These are phyloP conservation scores for Anthopleura sola DNA, from an alignment of 64 coral and sea anemone species.

Conservation along the genomic window DNA sequence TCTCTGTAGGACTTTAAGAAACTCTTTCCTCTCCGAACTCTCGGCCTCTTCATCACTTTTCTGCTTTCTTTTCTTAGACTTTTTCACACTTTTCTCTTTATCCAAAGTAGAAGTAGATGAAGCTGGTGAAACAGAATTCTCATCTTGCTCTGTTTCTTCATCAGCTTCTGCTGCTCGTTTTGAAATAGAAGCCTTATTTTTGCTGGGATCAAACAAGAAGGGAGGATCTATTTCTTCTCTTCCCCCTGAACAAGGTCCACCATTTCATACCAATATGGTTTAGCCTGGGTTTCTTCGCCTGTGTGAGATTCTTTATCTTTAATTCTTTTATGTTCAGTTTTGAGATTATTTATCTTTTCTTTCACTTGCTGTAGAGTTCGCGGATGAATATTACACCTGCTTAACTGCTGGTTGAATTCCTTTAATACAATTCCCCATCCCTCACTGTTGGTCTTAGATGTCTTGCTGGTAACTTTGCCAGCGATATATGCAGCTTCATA, in stretches of 20 bases:
- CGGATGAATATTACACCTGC: not conserved
- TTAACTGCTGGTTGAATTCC: not conserved
- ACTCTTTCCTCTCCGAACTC: slow-evolving; percentile 1
- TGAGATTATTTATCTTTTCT: slow-evolving; percentile 34
- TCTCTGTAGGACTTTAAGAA: slow-evolving; percentile 24
- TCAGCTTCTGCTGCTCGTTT: no score
- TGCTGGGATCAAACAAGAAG: slow-evolving; percentile 2
- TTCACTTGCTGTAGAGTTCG: slow-evolving; percentile 14
- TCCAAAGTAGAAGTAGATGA: no score
- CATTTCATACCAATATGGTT: slow-evolving; percentile 21
- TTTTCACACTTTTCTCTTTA: not conserved
- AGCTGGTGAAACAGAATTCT: no score
- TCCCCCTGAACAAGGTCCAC: slow-evolving; percentile 7
- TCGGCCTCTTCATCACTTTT: not conserved
- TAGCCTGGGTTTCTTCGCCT: slow-evolving; percentile 8
- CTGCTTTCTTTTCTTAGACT: not conserved
- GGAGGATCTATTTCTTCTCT: slow-evolving; percentile 12
- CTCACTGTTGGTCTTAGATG: not conserved
- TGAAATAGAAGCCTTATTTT: not conserved
- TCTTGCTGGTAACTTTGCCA: slow-evolving; percentile 21
- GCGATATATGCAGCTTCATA: slow-evolving; percentile 18
- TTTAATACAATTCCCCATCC: not conserved
- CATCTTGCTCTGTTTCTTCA: no score
- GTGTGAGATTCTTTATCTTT: slow-evolving; percentile 25
- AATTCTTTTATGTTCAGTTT: slow-evolving; percentile 25